These are phyloP conservation scores for Aromia moschata DNA, from an alignment of 2,888 invertebrate genomes.

Conservation along the genomic window DNA sequence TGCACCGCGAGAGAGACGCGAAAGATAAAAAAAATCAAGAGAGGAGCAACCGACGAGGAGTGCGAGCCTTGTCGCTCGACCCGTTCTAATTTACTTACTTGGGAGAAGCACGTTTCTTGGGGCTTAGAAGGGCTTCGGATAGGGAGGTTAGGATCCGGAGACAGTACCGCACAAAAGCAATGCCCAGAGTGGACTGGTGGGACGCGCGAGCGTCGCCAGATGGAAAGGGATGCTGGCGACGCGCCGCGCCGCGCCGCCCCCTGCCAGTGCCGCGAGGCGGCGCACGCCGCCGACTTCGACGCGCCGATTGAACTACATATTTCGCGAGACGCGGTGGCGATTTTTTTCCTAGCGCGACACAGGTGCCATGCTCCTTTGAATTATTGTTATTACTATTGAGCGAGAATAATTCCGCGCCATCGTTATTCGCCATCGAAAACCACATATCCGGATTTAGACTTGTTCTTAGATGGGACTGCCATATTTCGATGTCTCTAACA, in stretches of 20 bases:
- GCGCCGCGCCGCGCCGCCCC: slow-evolving; percentile 29
- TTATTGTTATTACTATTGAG: too few species aligned
- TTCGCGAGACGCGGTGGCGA: neutral
- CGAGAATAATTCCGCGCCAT: too few species aligned
- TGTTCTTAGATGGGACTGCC: too few species aligned
- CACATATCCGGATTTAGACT: too few species aligned
- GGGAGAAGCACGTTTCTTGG: slow-evolving; percentile 47
- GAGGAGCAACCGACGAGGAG: neutral
- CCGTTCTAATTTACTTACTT: slow-evolving; percentile 31
- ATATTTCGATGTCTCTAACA: too few species aligned
- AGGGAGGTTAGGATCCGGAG: slow-evolving; percentile 57
- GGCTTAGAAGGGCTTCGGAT: slow-evolving; percentile 53
- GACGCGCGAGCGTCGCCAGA: slow-evolving; percentile 33
- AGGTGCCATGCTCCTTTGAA: too few species aligned
- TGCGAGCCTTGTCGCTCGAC: slow-evolving; percentile 17
- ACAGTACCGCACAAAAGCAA: slow-evolving; percentile 55
- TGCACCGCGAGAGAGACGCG: neutral
- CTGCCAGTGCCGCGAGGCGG: slow-evolving; percentile 28
- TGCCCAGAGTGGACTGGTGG: slow-evolving; percentile 59
- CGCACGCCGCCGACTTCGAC: slow-evolving; percentile 22
- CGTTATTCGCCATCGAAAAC: too few species aligned
- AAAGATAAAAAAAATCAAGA: too few species aligned
- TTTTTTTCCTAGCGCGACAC: neutral
- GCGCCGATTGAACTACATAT: slow-evolving; percentile 34
- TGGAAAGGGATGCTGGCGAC: slow-evolving; percentile 51